phyloP scores from a whole-genome alignment of 2,888 invertebrate genomes.

The Napeogenes inachia region DNA sequence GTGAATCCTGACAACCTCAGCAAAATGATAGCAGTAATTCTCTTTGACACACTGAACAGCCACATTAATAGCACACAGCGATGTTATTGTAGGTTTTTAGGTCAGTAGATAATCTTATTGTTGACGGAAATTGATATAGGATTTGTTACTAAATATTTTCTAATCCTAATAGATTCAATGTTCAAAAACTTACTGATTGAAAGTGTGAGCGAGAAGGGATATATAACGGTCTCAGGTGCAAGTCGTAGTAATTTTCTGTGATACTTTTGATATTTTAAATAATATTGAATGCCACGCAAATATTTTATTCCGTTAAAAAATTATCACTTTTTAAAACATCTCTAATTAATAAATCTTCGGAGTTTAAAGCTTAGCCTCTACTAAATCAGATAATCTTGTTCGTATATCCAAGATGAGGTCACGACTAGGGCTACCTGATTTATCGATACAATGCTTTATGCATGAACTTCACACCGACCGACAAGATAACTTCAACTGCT shows the following conservation, averaged over 20 bases:
- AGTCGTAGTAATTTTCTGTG: too few relatives aligned
- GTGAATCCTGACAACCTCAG: conserved; percentile 20
- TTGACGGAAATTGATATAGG: conserved; percentile 8
- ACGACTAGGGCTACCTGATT: not conserved
- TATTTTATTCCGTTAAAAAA: too few relatives aligned
- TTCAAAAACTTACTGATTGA: not conserved
- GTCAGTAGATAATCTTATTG: conserved; percentile 11
- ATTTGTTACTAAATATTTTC: conserved; percentile 1
- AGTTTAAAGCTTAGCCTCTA: too few relatives aligned
- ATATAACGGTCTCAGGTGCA: too few relatives aligned
- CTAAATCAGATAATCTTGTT: not conserved
- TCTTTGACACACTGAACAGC: conserved; percentile 11
- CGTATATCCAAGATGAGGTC: not conserved
- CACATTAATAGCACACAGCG: conserved; percentile 2
- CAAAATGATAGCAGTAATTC: conserved; percentile 18
- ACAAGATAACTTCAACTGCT: not conserved
- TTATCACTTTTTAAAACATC: too few relatives aligned
- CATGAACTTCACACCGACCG: conserved; percentile 1
- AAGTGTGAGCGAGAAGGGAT: too few relatives aligned
- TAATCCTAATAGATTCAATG: not conserved
- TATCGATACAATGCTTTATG: conserved; percentile 3
- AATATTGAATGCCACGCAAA: too few relatives aligned
- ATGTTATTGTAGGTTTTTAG: conserved; percentile 10
- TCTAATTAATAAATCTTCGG: too few relatives aligned
- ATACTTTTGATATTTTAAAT: too few relatives aligned